Evolutionary conservation across 2,113 vertebrate species (phyloP).

Genomic region (Xenopus borealis): DNA sequence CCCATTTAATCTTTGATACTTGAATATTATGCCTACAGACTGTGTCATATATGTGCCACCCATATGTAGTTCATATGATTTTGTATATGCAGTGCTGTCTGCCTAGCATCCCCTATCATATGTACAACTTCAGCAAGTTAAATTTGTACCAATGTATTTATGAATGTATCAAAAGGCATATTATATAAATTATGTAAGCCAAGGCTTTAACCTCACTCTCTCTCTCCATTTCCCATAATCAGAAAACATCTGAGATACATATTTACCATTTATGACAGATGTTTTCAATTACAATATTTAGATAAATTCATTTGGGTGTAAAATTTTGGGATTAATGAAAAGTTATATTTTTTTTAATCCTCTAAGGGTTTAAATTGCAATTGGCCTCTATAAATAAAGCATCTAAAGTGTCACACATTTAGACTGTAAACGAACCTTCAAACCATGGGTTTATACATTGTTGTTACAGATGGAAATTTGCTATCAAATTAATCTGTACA

Average conservation of each 20-base stretch:
- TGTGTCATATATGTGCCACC: too few relatives aligned
- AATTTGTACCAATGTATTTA: too few relatives aligned
- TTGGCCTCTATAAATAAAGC: conserved; percentile 11
- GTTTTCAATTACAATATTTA: conserved; percentile 1
- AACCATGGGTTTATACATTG: background rate
- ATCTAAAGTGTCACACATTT: conserved; percentile 7
- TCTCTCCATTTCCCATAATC: background rate
- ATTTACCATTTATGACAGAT: conserved; percentile 1
- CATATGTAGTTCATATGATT: too few relatives aligned
- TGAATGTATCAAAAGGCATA: too few relatives aligned
- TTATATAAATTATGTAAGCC: too few relatives aligned
- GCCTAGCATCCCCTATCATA: too few relatives aligned
- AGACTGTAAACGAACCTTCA: background rate
- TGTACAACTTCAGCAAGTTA: too few relatives aligned
- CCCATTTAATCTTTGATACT: too few relatives aligned
- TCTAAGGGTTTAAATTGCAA: background rate
- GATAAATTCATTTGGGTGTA: conserved; percentile 12
- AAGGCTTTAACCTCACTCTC: too few relatives aligned
- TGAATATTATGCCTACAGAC: too few relatives aligned
- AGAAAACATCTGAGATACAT: background rate
- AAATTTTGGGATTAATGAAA: background rate
- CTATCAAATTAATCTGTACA: too few relatives aligned
- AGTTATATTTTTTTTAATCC: background rate
- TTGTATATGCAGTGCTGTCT: too few relatives aligned
- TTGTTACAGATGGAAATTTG: conserved; percentile 21